Base-by-base conservation (phyloP, 2,888 invertebrate species). In the Sepioteuthis lessoniana region DNA sequence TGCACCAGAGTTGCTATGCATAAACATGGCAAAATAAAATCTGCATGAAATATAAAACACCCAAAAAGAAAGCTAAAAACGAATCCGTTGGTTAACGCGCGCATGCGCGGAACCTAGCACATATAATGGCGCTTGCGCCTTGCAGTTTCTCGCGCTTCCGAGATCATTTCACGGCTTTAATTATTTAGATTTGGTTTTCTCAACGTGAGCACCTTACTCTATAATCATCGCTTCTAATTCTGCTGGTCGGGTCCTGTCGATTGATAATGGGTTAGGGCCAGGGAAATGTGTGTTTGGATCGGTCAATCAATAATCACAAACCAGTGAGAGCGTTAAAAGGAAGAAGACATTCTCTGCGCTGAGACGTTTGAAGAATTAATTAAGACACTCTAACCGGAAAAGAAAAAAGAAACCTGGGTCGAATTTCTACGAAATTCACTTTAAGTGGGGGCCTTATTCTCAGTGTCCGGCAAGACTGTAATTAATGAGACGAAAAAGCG, bases 361-460 rank as follows among this genome's bases (percentile, higher is more conserved):
- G n/a, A n/a, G 76, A 76, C 76, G 76, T 76, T 76, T 76, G 76
- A 76, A 76, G 76, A 76, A 76, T 76, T 76, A 76, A 76, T 76
- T 76, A 76, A 76, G 76, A 76, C n/a, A 35, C 76, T 76, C n/a
- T 76, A 76, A 16, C n/a, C 76, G 76, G 76, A 76, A 76, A 76
- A 10, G 25, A 35, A 76, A 31, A 60, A 31, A 35, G 76, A 76
- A 13, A n/a, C n/a, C 76, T 19, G n/a, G 76, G 13, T n/a, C n/a
- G 76, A 76, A 76, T 76, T n/a, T 76, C n/a, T 0, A 16, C 10
- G 76, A 35, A n/a, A n/a, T 76, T 76, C 76, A 19, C 7, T 35
- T n/a, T 35, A n/a, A 76, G n/a, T 76, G n/a, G n/a, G n/a, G 76
- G 76, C 8, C n/a, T n/a, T 1, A n/a, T 16, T 76, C 35, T 35